These are phyloP conservation scores for Ostrea edulis DNA, from an alignment of 1,140 invertebrate genomes.

Conservation along the genomic window DNA sequence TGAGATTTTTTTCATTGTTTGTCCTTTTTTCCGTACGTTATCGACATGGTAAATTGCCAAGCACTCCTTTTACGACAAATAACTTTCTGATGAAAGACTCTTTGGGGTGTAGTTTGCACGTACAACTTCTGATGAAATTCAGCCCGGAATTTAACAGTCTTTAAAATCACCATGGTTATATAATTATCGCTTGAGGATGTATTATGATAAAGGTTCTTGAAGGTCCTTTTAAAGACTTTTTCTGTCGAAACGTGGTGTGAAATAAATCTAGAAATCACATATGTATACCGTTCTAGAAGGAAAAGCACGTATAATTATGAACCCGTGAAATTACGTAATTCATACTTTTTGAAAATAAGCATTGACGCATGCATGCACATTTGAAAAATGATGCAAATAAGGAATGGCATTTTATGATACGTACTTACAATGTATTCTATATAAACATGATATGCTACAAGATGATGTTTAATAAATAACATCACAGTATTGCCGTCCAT, in stretches of 20 bases:
- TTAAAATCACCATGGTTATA: background rate
- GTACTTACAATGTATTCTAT: background rate
- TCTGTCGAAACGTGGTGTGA: background rate
- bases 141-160: background rate
- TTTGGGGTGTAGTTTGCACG: background rate
- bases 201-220: background rate
- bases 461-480: too few species aligned
- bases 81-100: conserved; percentile 11
- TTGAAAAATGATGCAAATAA: background rate
- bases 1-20: too few species aligned
- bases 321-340: background rate
- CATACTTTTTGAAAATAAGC: background rate
- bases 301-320: background rate
- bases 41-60: background rate
- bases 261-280: background rate
- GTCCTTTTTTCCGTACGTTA: too few species aligned
- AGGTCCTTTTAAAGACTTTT: background rate
- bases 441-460: too few species aligned
- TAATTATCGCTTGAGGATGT: background rate
- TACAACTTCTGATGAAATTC: background rate
- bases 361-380: background rate
- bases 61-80: background rate
- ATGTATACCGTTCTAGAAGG: background rate
- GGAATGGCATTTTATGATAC: background rate
- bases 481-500: too few species aligned